Percentiles rank a stretch among this genome's conserved stretches.
Evolutionary conservation across 2,113 vertebrate species (phyloP).

Genomic region (Hoplias malabaricus): DNA sequence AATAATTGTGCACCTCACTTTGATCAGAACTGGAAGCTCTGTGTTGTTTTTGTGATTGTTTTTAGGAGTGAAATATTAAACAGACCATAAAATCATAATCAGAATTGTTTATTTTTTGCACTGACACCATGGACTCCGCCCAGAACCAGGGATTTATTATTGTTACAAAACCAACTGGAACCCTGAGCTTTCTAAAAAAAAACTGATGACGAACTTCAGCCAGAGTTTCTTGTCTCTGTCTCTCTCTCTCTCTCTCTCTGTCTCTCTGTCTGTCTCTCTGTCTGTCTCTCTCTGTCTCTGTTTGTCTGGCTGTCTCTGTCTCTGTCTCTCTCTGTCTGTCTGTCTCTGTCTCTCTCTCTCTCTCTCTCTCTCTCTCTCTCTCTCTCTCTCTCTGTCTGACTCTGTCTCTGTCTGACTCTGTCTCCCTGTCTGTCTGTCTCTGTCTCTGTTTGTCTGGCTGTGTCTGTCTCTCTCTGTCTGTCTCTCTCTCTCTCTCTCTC

Average conservation of each 20-base stretch:
- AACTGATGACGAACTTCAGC: too few relatives aligned
- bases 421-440: not conserved
- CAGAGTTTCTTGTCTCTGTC: too few relatives aligned
- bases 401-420: not conserved
- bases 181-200: not conserved
- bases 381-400: not conserved
- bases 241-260: not conserved
- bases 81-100: too few relatives aligned
- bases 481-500: not conserved
- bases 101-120: not conserved
- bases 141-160: not conserved
- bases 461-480: not conserved
- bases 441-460: not conserved
- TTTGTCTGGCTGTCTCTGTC: too few relatives aligned
- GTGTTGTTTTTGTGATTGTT: not conserved
- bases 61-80: not conserved
- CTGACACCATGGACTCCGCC: not conserved
- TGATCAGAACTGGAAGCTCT: constrained; percentile 8
- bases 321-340: not conserved
- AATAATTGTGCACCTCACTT: not conserved
- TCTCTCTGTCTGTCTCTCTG: not conserved
- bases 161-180: constrained; percentile 22
- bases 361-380: too few relatives aligned
- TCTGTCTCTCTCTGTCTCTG: not conserved
- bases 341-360: not conserved